These are phyloP conservation scores for Trematocara stigmaticum DNA, from an alignment of 2,113 vertebrate genomes.

Conservation along the genomic window DNA sequence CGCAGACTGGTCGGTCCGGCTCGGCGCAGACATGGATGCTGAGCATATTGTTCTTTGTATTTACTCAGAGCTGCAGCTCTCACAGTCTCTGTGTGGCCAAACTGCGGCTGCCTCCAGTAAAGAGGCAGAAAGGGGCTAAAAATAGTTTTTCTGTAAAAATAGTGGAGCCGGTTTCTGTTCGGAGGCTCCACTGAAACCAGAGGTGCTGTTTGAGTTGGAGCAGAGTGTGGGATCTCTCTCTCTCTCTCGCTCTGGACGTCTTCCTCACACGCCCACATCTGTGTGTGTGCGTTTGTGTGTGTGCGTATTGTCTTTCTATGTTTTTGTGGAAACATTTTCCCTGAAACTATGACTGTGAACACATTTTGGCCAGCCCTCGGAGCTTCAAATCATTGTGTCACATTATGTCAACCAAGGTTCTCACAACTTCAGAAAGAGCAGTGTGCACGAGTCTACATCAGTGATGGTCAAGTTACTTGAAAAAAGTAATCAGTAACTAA, in stretches of 20 bases:
- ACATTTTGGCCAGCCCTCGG: background rate
- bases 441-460: background rate
- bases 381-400: background rate
- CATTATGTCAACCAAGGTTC: background rate
- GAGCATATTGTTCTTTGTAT: slow-evolving; percentile 24
- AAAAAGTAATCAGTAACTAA: too few relatives aligned
- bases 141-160: slow-evolving; percentile 42
- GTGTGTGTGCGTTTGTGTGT: background rate
- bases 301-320: background rate
- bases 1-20: background rate
- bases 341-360: background rate
- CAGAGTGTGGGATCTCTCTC: slow-evolving; percentile 16
- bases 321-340: background rate
- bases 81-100: slow-evolving; percentile 12
- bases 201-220: slow-evolving; percentile 48
- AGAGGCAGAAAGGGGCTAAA: slow-evolving; percentile 17
- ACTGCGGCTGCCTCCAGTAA: background rate
- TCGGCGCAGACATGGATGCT: background rate
- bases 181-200: slow-evolving; percentile 29
- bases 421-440: background rate
- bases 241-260: background rate
- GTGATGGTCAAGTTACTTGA: too few relatives aligned
- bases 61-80: background rate
- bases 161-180: slow-evolving; percentile 9
- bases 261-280: background rate